Evolutionary conservation across 2,113 vertebrate species (phyloP), one percentile per base, ranked within the genome.

Genomic region (Podiceps cristatus): DNA sequence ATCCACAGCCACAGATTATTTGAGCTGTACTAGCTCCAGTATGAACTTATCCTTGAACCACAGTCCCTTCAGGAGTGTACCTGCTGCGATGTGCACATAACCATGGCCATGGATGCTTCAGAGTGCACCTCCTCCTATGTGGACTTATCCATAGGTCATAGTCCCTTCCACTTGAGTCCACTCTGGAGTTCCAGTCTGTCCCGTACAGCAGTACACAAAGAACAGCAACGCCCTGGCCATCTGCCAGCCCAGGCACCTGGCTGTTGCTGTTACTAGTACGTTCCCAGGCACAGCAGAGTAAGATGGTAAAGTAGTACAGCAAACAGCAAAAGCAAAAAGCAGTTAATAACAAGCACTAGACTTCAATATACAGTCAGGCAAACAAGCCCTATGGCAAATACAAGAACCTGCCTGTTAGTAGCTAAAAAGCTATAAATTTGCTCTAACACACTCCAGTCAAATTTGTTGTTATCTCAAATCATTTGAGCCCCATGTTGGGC

Each of bases 171-270:
- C 15, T n/a, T 3, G 3, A 18, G 11, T n/a, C 85, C 17, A 19
- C 23, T 11, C 8, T 53, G 50, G 31, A 56, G 28, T 64, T 93
- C 5, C 20, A 89, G 9, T 6, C 37, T 64, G 44, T 19, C 16
- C 16, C 0, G 0, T 42, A n/a, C 28, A n/a, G 18, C 6, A 74
- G 5, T 9, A 62, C 14, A 35, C 0, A 5, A 71, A 86, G 9
- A 81, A 4, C 27, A 60, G 8, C 0, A 9, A 17, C 25, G 7
- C 7, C 7, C 14, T 20, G 23, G 10, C 11, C 18, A 45, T 3
- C 35, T 75, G 11, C 7, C 22, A 37, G 2, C 42, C 35, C 18
- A 44, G 15, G 2, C 0, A 7, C 50, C 44, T 3, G 18, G n/a
- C 1, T 52, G 31, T 37, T 52, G 24, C 11, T 67, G 9, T 25